phyloP scores from a whole-genome alignment of 2,888 invertebrate species.

The Phania funesta region DNA sequence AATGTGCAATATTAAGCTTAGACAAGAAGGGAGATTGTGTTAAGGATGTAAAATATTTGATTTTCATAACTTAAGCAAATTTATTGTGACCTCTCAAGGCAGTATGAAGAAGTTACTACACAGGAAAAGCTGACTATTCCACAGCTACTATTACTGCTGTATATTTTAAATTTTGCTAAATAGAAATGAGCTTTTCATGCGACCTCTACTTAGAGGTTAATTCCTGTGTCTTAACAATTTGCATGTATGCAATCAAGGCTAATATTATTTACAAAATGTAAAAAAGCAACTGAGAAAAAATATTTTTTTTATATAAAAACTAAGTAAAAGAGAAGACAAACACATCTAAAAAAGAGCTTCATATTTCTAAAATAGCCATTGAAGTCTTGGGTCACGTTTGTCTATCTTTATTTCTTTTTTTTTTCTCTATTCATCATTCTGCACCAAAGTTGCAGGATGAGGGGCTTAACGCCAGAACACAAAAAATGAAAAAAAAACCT shows the following conservation, averaged over 20 bases:
- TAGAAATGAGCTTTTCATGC: background rate
- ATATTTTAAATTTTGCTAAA: too few relatives aligned
- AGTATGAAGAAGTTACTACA: too few relatives aligned
- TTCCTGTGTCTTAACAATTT: background rate
- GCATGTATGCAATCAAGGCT: slow-evolving; percentile 43
- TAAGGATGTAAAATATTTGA: too few relatives aligned
- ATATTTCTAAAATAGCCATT: slow-evolving; percentile 45
- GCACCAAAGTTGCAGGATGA: slow-evolving; percentile 19
- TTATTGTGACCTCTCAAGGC: too few relatives aligned
- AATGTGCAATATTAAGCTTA: background rate
- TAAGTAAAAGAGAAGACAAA: slow-evolving; percentile 23
- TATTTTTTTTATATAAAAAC: background rate
- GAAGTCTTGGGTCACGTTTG: slow-evolving; percentile 61
- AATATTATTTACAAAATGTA: slow-evolving; percentile 37
- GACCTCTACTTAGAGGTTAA: slow-evolving; percentile 27
- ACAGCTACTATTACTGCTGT: too few relatives aligned
- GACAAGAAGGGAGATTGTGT: background rate
- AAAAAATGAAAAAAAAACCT: background rate
- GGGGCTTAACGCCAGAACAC: slow-evolving; percentile 40
- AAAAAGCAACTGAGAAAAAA: background rate
- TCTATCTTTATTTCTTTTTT: slow-evolving; percentile 33
- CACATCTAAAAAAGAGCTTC: background rate
- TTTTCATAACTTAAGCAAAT: too few relatives aligned
- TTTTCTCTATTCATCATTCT: background rate
- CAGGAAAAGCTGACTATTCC: too few relatives aligned